Base-by-base conservation (phyloP, 92 coral and sea anemone genomes). In the Virgularia gustaviana region DNA sequence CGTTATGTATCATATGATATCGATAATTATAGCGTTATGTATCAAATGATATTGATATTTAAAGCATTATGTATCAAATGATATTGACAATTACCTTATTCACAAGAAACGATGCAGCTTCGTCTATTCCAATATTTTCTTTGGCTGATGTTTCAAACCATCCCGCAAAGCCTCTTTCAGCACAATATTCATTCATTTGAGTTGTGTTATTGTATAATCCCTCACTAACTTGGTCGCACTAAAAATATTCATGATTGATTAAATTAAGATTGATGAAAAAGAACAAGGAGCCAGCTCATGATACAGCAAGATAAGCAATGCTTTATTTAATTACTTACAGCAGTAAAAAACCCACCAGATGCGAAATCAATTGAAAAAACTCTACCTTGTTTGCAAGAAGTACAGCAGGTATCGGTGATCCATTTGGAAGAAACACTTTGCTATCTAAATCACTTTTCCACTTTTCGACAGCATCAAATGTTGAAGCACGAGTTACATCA, bases 91-190 rank as follows among this genome's bases (percentile, higher is more conserved):
- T 38, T 71, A 86, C 99, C 99, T 89, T 94, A 36, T 86, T 77
- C 24, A 94, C 99, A 54, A 94, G 81, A 70, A 78, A 87, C 44
- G 86, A 70, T 62, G 99, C 96, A 4, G 96, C 99, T 3, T 94
- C 99, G 18, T 77, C 82, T 19, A 94, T 88, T 65, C 90, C 90
- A 31, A 94, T 87, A 47, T 94, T 96, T 53, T 94, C 99, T 63
- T 94, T 94, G 22, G 96, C 96, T 2, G 96, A 92, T 0, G 99
- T 94, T 67, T 94, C 99, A 82, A 89, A 94, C 99, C 99, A 94
- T 10, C 86, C 89, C 24, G 86, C 85, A 66, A 94, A 89, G 8
- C 99, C 99, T 78, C 85, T 94, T 58, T 94, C 99, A 5, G 88
- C 80, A 80, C 99, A 89, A 57, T 87, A 94, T 70, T 94, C 99